Conservation (phyloP, 2,888 invertebrate species). For the Papilio elwesi region DNA sequence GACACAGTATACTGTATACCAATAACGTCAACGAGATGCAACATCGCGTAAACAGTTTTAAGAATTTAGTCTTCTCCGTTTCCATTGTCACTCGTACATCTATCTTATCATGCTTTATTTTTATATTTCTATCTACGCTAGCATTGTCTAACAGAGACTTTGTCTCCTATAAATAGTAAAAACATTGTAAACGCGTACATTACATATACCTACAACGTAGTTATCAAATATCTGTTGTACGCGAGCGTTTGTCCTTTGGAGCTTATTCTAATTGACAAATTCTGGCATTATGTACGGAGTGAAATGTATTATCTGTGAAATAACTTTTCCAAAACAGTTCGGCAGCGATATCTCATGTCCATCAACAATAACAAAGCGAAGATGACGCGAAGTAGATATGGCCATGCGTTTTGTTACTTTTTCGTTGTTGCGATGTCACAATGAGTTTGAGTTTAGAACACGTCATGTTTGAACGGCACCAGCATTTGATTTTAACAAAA, state of each 20-base stretch:
- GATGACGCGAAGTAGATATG: neutral
- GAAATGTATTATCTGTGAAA: neutral
- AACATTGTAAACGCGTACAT: conserved; percentile 72
- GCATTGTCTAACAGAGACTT: conserved; percentile 80
- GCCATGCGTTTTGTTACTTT: neutral
- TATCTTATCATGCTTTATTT: conserved; percentile 74
- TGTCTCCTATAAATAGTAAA: conserved; percentile 77
- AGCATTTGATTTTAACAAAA: neutral
- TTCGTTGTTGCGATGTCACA: neutral
- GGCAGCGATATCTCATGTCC: neutral
- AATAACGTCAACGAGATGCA: conserved; percentile 78
- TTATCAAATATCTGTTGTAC: conserved; percentile 44
- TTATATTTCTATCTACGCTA: conserved; percentile 81
- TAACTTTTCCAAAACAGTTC: neutral
- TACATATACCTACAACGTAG: conserved; percentile 52
- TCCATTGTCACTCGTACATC: conserved; percentile 79
- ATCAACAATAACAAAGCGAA: conserved; percentile 2
- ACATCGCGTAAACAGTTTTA: conserved; percentile 78
- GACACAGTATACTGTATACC: conserved; percentile 62
- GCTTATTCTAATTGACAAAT: conserved; percentile 29
- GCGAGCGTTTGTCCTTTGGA: conserved; percentile 43
- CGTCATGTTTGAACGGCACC: neutral
- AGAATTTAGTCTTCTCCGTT: conserved; percentile 84
- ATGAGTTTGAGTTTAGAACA: neutral
- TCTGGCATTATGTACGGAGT: neutral